Evolutionary conservation across 2,888 invertebrate species (phyloP), one percentile per base, ranked within the genome.

Genomic region (Drosophila conformis): DNA sequence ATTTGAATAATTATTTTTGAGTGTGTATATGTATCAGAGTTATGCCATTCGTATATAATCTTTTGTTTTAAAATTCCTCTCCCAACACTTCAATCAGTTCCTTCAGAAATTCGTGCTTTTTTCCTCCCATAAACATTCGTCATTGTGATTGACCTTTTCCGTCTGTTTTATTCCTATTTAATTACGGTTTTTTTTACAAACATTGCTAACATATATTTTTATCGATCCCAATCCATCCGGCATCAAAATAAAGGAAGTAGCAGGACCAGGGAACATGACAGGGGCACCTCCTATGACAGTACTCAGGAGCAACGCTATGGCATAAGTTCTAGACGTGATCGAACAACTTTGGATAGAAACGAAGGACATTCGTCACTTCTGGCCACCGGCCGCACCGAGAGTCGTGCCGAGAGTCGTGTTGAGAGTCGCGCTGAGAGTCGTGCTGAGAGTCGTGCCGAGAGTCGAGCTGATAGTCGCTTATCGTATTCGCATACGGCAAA

Each of bases 211-310:
- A 57, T 53, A 36, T 33, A 57, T 29, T 49, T n/a, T 25, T 38
- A 42, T 27, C 38, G n/a, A 33, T 64, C 15, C 6, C n/a, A 21
- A 52, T 52, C 11, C 10, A 56, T 10, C 29, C 33, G 11, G 8
- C 2, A 42, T 62, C 4, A 1, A 42, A 60, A 59, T 69, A 58
- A 64, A 89, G 84, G 80, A 74, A 90, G 82, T 73, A 83, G 83
- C 69, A 81, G 84, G 70, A 77, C 83, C 64, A 73, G 87, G 61
- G 91, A 91, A 61, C 86, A 85, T 69, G 90, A 91, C 59, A 82
- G 90, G 64, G 91, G 90, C 56, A 83, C 91, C 49, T 91, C 92
- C 60, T 91, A 92, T 65, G 91, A 92, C 72, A 92, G 86, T 71
- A 88, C 83, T 51, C 72, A 65, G 38, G 88, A 86, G 18, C 73